Base-by-base conservation (phyloP, 2,113 vertebrate genomes). In the Callipepla californica region DNA sequence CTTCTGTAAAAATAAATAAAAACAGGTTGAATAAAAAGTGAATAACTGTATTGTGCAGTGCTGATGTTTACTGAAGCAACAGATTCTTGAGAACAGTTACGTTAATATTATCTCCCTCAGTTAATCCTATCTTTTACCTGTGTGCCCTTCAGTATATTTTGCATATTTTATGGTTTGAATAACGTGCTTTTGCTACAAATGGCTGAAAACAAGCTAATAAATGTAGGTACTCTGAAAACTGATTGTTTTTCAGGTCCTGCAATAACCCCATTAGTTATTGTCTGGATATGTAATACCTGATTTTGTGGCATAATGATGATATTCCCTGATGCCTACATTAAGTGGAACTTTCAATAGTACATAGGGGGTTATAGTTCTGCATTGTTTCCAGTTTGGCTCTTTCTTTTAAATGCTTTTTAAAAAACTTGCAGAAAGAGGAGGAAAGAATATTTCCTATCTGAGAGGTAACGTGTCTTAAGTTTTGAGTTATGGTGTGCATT, bases 91-190 rank as follows among this genome's bases (percentile, higher is more conserved):
- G 38, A 66, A 51, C 23, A 70, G 21, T 58, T 58, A 47, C 28
- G 17, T 57, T 79, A 63, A 30, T 77, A 62, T 22, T 82, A 12
- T 12, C 34, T 65, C 16, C 36, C 76, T 77, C 17, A 25, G 47
- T 80, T 80, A 80, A 34, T 80, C 68, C 55, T 73, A 40, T 59
- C 25, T 67, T 88, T 90, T 61, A 77, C 26, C 42, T 93, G 20
- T 21, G 10, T 57, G 58, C 42, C 28, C 55, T 90, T 93, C 61
- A 50, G 55, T 28, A 5, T 59, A 62, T 83, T 87, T 85, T 90
- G 51, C 25, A 25, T 65, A 67, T 89, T 92, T 92, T 80, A 40
- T 62, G 80, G 47, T 90, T 88, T 85, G 38, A 70, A 83, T 51
- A 80, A 26, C 30, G 28, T 18, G 22, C 21, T 19, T 85, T 87